Evolutionary conservation across 2,797 vertebrate species (phyloP).

Genomic region (Aeoliscus strigatus): DNA sequence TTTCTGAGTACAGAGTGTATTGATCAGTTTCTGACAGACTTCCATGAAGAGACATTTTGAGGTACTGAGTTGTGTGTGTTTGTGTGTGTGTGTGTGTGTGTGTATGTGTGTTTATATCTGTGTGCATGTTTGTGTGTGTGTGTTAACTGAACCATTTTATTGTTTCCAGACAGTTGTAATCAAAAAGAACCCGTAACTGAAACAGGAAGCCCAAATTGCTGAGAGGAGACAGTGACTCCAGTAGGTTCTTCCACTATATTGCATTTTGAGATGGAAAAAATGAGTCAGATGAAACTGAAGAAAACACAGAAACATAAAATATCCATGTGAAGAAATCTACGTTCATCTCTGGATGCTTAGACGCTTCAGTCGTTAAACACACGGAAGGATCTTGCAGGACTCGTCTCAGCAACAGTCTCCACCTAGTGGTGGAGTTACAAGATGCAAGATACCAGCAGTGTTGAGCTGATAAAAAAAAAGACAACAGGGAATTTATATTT

Average conservation of each 20-base stretch:
- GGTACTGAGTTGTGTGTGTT: slow-evolving; percentile 66
- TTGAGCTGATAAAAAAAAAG: slow-evolving; percentile 13
- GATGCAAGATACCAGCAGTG: slow-evolving; percentile 9
- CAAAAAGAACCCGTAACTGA: slow-evolving; percentile 7
- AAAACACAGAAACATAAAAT: slow-evolving; percentile 7
- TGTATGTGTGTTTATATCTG: too few relatives aligned
- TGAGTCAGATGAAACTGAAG: not conserved
- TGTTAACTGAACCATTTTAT: slow-evolving; percentile 42
- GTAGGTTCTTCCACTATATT: slow-evolving; percentile 57
- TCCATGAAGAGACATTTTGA: slow-evolving; percentile 50
- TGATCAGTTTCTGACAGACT: slow-evolving; percentile 36
- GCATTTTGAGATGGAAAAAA: slow-evolving; percentile 43
- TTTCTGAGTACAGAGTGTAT: slow-evolving; percentile 43
- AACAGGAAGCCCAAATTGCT: slow-evolving; percentile 48
- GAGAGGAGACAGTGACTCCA: slow-evolving; percentile 33
- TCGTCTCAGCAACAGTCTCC: slow-evolving; percentile 2
- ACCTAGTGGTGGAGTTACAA: slow-evolving; percentile 5
- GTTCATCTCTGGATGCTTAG: slow-evolving; percentile 8
- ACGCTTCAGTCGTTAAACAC: slow-evolving; percentile 24
- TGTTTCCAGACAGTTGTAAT: slow-evolving; percentile 21
- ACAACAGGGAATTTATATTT: slow-evolving; percentile 1
- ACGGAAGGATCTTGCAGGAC: slow-evolving; percentile 13
- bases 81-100: too few relatives aligned
- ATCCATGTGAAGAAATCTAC: slow-evolving; percentile 8
- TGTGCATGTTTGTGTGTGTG: too few relatives aligned